Evolutionary conservation across 2,113 vertebrate genomes (phyloP).

Genomic region (Phyllostomus discolor): DNA sequence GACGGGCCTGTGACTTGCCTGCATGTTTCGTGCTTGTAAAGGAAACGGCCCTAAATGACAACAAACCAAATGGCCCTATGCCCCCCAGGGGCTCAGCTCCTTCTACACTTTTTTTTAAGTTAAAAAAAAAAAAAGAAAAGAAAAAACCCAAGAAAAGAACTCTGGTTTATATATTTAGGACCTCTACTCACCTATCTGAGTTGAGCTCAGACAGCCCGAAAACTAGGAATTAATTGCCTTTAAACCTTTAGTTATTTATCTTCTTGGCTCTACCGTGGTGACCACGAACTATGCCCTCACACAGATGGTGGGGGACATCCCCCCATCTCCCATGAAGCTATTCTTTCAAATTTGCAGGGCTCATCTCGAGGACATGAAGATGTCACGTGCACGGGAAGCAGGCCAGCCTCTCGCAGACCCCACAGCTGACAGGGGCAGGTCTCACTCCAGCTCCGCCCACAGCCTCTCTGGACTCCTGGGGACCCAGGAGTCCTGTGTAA

Average conservation of each 20-base stretch:
- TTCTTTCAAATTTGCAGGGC: neutral
- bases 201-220: constrained; percentile 64
- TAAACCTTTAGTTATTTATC: constrained; percentile 45
- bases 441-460: neutral
- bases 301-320: neutral
- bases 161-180: constrained; percentile 33
- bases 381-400: neutral
- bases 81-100: neutral
- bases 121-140: neutral
- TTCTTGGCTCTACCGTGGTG: neutral
- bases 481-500: too few relatives aligned
- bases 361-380: neutral
- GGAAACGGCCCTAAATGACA: constrained; percentile 18
- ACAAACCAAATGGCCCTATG: constrained; percentile 3
- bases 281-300: neutral
- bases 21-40: constrained; percentile 21
- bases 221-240: constrained; percentile 56
- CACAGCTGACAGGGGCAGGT: neutral
- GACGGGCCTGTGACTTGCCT: neutral
- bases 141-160: neutral
- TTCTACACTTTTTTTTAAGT: neutral
- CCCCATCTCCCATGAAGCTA: neutral
- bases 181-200: constrained; percentile 57
- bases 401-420: neutral
- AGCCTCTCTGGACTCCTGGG: neutral